These are phyloP conservation scores for Eurois occulta DNA, from an alignment of 2,888 invertebrate genomes.

Conservation along the genomic window DNA sequence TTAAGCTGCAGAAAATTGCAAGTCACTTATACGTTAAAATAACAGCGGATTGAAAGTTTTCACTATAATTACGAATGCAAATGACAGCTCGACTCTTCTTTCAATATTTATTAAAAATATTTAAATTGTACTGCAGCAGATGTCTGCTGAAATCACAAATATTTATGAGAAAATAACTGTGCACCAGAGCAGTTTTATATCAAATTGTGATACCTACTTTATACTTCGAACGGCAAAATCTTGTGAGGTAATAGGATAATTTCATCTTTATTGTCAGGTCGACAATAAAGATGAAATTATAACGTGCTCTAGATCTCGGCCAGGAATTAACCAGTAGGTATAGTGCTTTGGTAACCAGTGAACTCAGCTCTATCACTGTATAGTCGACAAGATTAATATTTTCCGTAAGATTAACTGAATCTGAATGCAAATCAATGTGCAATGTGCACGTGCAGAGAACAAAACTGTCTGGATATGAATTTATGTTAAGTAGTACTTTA, in stretches of 20 bases:
- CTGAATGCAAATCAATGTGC: constrained; percentile 20
- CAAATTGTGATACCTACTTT: neutral
- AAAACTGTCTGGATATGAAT: neutral
- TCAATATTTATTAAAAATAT: constrained; percentile 38
- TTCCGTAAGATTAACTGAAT: neutral
- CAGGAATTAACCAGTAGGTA: neutral
- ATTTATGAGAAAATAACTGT: constrained; percentile 10
- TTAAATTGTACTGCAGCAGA: constrained; percentile 26
- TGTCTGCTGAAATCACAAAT: constrained; percentile 9
- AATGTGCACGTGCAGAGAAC: neutral
- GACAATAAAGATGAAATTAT: constrained; percentile 22
- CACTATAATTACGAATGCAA: constrained; percentile 31
- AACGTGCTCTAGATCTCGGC: neutral
- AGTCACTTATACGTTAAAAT: constrained; percentile 8
- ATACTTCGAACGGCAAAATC: no score
- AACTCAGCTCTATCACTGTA: neutral
- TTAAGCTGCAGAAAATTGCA: constrained; percentile 14
- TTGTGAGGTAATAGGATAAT: neutral
- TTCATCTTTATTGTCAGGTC: no score
- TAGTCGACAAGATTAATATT: neutral
- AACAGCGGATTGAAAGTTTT: constrained; percentile 22
- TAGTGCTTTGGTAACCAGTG: neutral
- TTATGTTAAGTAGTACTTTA: no score
- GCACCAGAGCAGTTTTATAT: neutral
- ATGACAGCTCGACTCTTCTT: constrained; percentile 1